Evolutionary conservation across 2,888 invertebrate genomes (phyloP).

Genomic region (Steromphala cineraria): DNA sequence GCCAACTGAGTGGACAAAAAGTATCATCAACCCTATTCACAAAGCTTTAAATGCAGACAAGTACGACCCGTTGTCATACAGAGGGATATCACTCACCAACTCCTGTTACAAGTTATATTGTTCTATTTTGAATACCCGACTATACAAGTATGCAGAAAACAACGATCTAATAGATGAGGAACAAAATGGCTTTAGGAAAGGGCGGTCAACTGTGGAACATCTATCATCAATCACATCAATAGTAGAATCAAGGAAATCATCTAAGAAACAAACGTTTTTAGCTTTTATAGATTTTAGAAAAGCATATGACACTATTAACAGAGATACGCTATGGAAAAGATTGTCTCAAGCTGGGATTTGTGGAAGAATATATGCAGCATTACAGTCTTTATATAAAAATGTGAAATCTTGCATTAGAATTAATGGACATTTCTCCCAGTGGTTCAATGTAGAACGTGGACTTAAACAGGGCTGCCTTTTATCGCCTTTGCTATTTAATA

Average conservation of each 20-base stretch:
- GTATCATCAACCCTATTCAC: conserved; percentile 29
- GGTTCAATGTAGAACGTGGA: conserved; percentile 3
- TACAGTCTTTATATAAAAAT: background rate
- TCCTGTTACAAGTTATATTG: conserved; percentile 35
- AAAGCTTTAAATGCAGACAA: conserved; percentile 26
- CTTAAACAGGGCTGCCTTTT: conserved; percentile 12
- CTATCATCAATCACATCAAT: conserved; percentile 20
- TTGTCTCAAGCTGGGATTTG: background rate
- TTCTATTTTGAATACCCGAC: conserved; percentile 29
- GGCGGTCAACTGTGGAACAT: conserved; percentile 28
- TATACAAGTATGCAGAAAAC: conserved; percentile 20
- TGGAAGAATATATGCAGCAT: background rate
- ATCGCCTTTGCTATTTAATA: background rate
- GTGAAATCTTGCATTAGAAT: conserved; percentile 6
- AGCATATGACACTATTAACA: background rate
- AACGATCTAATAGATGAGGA: conserved; percentile 27
- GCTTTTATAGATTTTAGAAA: conserved; percentile 5
- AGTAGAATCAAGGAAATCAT: background rate
- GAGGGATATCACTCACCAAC: conserved; percentile 30
- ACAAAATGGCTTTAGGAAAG: conserved; percentile 34
- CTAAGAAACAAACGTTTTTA: background rate
- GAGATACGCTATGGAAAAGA: background rate
- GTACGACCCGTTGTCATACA: conserved; percentile 26
- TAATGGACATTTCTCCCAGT: background rate
- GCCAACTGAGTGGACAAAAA: conserved; percentile 24